These are phyloP conservation scores for Liposcelis brunnea DNA, from an alignment of 2,888 invertebrate species.

Conservation along the genomic window DNA sequence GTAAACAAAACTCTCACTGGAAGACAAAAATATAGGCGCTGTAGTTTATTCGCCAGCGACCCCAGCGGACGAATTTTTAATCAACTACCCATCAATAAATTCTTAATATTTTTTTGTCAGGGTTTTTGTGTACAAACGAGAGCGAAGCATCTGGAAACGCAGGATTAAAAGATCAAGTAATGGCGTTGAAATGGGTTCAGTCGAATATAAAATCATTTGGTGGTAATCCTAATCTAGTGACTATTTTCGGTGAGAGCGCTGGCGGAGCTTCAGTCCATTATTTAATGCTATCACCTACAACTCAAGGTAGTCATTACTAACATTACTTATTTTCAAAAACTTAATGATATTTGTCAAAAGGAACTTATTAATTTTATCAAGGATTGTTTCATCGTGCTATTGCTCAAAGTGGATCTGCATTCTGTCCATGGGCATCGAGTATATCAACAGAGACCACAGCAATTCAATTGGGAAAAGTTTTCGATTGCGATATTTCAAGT, in stretches of 20 bases:
- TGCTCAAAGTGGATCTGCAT: constrained; percentile 13
- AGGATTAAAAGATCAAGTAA: constrained; percentile 15
- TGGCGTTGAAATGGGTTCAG: constrained; percentile 13
- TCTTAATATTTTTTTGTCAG: constrained; percentile 5
- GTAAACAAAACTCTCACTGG: too few species aligned
- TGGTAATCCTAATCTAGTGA: constrained; percentile 13
- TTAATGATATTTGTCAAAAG: too few species aligned
- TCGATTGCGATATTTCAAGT: too few species aligned
- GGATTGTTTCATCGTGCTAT: constrained; percentile 13
- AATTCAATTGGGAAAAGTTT: too few species aligned
- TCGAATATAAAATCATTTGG: constrained; percentile 14
- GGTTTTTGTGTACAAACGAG: constrained; percentile 15
- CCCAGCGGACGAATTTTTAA: too few species aligned
- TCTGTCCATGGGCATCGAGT: constrained; percentile 4
- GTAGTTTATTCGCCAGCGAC: too few species aligned
- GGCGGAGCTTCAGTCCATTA: constrained; percentile 13
- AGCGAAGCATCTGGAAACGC: constrained; percentile 13
- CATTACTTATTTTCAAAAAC: too few species aligned
- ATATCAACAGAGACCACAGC: too few species aligned
- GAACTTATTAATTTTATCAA: too few species aligned
- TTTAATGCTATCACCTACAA: constrained; percentile 13
- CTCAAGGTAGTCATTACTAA: constrained; percentile 10
- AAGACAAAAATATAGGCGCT: too few species aligned
- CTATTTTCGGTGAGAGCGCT: constrained; percentile 14
- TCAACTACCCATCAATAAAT: too few species aligned